Conservation (phyloP, 2,113 vertebrate genomes). For the Chaetorhynchus papuensis region DNA sequence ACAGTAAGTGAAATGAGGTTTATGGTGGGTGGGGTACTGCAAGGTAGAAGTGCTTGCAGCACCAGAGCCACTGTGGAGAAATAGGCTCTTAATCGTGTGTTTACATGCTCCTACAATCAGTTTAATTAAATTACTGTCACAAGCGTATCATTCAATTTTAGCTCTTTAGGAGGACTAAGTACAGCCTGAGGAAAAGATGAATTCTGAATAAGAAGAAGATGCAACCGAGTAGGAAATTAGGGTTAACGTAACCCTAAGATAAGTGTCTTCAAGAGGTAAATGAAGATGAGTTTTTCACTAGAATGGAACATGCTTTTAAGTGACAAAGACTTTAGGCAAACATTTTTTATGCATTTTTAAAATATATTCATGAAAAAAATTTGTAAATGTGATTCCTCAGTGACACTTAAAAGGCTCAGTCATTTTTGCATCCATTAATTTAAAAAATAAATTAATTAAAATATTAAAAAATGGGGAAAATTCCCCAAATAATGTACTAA, state of each 20-base stretch:
- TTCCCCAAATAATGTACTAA: neutral
- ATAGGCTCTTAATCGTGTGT: neutral
- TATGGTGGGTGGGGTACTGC: neutral
- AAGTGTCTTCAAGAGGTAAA: neutral
- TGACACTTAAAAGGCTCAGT: neutral
- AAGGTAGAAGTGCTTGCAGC: neutral
- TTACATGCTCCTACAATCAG: constrained; percentile 17
- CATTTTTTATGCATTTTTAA: neutral
- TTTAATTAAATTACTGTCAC: constrained; percentile 42
- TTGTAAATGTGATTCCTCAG: neutral
- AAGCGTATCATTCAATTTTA: constrained; percentile 4
- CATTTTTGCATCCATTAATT: neutral
- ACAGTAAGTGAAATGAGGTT: neutral
- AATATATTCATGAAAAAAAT: neutral
- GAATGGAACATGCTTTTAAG: neutral
- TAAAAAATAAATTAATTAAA: neutral
- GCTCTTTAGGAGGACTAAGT: neutral
- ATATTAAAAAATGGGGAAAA: neutral
- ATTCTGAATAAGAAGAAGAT: neutral
- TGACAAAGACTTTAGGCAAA: neutral
- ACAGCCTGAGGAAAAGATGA: constrained; percentile 27
- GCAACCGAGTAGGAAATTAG: neutral
- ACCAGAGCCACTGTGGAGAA: neutral
- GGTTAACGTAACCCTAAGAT: neutral
- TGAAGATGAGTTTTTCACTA: neutral